Base-by-base conservation (phyloP, 2,113 vertebrate species). In the Micromys minutus region DNA sequence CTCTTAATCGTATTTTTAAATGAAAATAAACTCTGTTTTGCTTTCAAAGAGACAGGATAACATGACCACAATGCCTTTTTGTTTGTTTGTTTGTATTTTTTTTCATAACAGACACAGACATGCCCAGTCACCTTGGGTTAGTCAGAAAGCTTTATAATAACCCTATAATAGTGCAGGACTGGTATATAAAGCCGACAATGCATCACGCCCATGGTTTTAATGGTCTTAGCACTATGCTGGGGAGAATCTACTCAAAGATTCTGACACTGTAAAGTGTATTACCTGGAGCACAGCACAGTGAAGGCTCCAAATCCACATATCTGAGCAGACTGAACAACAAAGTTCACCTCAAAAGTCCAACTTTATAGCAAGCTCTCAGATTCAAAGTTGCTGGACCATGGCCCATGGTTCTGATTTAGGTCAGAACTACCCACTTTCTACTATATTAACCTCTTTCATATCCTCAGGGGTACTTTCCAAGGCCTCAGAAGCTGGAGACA, bases 11-110 rank as follows among this genome's bases (percentile, higher is more conserved):
- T 89, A n/a, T 86, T 88, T 77, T 61, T 29, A 6, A 50, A 80
- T 92, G 90, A 76, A 59, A 67, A 9, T 69, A 69, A 50, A 91
- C 52, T 90, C n/a, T 65, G 17, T 91, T 95, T 81, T 67, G 81
- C 26, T 84, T 90, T 83, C n/a, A 85, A 65, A 90, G 45, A 92
- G 36, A 16, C 47, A 92, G 57, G 71, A 87, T 42, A 50, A 69
- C 21, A 47, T 93, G 72, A 52, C 59, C 11, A 0, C 31, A 10
- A 74, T 42, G 4, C 21, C 50, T 24, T 15, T 36, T 80, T 71
- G 2, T 39, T 65, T 67, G 65, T 11, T 65, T 31, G 4, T 10
- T 72, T 19, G 50, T n/a, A n/a, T 90, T 45, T 88, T 39, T 69
- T 42, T 19, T 15, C 61, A 36, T 29, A 36, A 17, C 34, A 47